Evolutionary conservation across 1,140 invertebrate genomes (phyloP), one percentile per base, ranked within the genome.

Genomic region (Tetranychus urticae): DNA sequence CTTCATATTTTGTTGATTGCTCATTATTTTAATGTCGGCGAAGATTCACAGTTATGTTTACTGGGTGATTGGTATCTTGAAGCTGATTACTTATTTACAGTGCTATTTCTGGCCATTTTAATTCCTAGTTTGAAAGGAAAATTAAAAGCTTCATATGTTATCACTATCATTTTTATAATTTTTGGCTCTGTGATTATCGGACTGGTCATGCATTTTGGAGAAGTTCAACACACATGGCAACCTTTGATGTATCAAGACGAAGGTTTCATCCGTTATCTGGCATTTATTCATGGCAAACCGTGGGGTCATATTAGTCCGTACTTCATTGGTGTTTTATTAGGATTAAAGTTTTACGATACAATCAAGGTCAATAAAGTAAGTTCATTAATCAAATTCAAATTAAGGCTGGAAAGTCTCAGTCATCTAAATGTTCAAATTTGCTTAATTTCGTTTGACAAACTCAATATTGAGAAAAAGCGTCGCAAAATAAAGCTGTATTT

Each of bases 281-380:
- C 55, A 14, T 46, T 48, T 23, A 35, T 61, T 33, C 12, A 52
- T 39, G 13, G 60, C 13, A 61, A 54, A 35, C 59, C 59, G 6
- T 61, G 59, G 59, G 45, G 12, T 6, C 59, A 61, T 33, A 45
- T 31, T 8, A 35, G 14, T 23, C 35, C 42, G 1, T 61, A 52
- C 34, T 61, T 61, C 36, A 47, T 37, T 33, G 59, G 59, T 14
- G 23, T 61, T 31, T n/a, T 54, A 12, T 61, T 61, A 3, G 59
- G 59, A 31, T 55, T 23, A 10, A 23, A 35, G 10, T 7, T 61
- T 10, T 10, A 5, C 23, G 31, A 52, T 6, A 12, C 50, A 23
- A 52, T 31, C 8, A 52, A n/a, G 14, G 6, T 52, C 6, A 52
- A 52, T 8, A 52, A 52, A n/a, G 50, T 52, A 52, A 52, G 46